Evolutionary conservation across 2,113 vertebrate species (phyloP), one percentile per base, ranked within the genome.

Genomic region (Podarcis cretensis): DNA sequence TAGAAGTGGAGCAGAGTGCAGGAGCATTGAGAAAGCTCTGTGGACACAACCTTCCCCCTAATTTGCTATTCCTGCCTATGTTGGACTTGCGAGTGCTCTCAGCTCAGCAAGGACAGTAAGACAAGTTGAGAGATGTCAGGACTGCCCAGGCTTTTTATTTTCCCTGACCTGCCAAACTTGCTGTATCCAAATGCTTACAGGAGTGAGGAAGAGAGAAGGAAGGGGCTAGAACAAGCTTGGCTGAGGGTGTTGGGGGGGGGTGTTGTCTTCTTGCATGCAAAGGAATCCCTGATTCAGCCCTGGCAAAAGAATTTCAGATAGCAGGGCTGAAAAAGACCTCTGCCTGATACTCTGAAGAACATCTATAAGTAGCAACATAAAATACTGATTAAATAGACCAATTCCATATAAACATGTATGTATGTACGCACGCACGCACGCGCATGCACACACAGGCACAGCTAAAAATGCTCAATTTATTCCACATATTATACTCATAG

Each of bases 391-490:
- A 21, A 32, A 35, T 12, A 6, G 48, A 21, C 20, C 69, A 73
- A 57, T 23, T 21, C 68, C 6, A 9, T 54, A 32, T 21, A 13
- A 48, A 27, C 5, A 9, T 48, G 48, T 48, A 48, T 48, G 48
- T 48, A 48, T 48, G 48, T 48, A 48, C 6, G 9, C n/a, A n/a
- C 8, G 2, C 0, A 1, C 7, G 2, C 7, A 48, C 43, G 2
- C 9, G 9, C 43, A 43, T 1, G 7, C 43, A 8, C 48, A 48
- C 48, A 48, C 48, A 10, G 2, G 12, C 48, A 10, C 2, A 54
- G 10, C 48, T 54, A 54, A 23, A 73, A 21, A 13, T 23, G 40
- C 43, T 48, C 9, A 37, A n/a, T 32, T 23, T 23, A 84, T 30
- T n/a, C 43, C 6, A 27, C n/a, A 3, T 35, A 6, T 48, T 35